Percentiles rank a stretch among this genome's conserved stretches.
These are phyloP conservation scores for Lamellibrachia columna DNA, from an alignment of 2,888 invertebrate species.

Conservation along the genomic window DNA sequence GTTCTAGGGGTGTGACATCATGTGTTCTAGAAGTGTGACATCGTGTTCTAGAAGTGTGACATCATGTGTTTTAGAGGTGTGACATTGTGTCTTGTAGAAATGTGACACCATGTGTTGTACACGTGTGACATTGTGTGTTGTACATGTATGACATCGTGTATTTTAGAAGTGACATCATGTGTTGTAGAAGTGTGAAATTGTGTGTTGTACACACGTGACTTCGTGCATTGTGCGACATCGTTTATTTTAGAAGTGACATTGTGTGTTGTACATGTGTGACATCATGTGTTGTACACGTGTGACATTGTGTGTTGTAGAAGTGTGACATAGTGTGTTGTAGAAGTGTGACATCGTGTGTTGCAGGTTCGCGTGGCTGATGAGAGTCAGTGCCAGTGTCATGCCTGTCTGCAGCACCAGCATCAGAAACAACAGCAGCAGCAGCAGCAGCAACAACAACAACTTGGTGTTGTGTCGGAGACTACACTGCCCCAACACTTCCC, in stretches of 20 bases:
- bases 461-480: conserved; percentile 35
- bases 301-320: too few species aligned
- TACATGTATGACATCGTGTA: not conserved
- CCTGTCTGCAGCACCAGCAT: conserved; percentile 52
- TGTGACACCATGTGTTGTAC: not conserved
- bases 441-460: conserved; percentile 16
- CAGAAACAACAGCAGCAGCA: conserved; percentile 16
- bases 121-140: too few species aligned
- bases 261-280: not conserved
- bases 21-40: not conserved
- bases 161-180: not conserved
- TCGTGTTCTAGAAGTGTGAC: not conserved
- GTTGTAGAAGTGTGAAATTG: not conserved
- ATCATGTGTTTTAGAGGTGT: not conserved
- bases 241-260: not conserved
- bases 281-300: not conserved
- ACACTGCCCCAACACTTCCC: conserved; percentile 58
- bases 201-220: not conserved
- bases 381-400: conserved; percentile 62
- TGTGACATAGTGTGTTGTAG: not conserved
- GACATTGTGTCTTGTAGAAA: not conserved
- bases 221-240: not conserved
- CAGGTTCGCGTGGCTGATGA: conserved; percentile 34
- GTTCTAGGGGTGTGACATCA: not conserved
- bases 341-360: not conserved